Conservation (phyloP, 2,888 invertebrate genomes). For the Alloscopus bannaensis region DNA sequence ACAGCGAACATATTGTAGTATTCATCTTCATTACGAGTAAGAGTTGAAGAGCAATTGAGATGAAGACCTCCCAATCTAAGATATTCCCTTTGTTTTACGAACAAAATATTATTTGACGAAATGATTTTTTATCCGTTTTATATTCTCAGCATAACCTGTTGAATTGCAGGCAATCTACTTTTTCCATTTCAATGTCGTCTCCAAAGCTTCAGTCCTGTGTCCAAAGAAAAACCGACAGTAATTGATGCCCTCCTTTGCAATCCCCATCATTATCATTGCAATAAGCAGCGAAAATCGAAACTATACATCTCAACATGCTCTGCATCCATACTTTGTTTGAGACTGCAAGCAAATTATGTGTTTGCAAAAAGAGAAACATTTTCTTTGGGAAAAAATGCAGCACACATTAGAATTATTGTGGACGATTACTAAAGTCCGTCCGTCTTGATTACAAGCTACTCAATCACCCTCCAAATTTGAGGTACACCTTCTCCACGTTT, state of each 20-base stretch:
- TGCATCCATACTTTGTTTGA: too few relatives aligned
- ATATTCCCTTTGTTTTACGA: too few relatives aligned
- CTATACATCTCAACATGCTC: too few relatives aligned
- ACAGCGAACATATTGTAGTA: not conserved
- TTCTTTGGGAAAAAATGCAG: not conserved
- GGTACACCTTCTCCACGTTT: not conserved
- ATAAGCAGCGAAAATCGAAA: not conserved
- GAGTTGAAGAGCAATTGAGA: slow-evolving; percentile 15
- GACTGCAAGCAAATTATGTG: too few relatives aligned
- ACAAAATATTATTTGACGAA: too few relatives aligned
- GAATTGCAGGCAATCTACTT: too few relatives aligned
- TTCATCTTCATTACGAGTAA: slow-evolving; percentile 5
- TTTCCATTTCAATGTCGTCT: slow-evolving; percentile 1
- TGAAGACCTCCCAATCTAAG: slow-evolving; percentile 20
- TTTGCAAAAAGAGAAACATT: not conserved
- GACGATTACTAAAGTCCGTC: too few relatives aligned
- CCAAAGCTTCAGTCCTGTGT: slow-evolving; percentile 1
- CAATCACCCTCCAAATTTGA: not conserved
- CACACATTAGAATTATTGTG: too few relatives aligned
- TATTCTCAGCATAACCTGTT: not conserved
- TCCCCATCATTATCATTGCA: slow-evolving; percentile 13
- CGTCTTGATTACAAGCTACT: slow-evolving; percentile 3
- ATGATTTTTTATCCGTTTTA: not conserved
- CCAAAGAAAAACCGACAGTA: slow-evolving; percentile 34
- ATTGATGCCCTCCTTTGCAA: slow-evolving; percentile 23